Evolutionary conservation across 2,113 vertebrate genomes (phyloP).

Genomic region (Sander lucioperca): DNA sequence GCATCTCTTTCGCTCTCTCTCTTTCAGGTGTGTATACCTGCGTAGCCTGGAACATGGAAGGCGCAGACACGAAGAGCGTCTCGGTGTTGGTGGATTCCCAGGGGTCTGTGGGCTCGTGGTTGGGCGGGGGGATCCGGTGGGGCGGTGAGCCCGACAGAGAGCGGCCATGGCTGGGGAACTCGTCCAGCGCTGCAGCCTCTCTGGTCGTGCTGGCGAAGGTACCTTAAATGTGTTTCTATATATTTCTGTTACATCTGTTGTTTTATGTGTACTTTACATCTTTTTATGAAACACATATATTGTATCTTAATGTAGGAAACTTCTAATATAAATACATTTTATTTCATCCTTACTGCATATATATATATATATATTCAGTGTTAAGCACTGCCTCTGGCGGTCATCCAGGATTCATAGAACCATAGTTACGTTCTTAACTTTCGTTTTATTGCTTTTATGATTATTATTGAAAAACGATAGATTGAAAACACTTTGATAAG

Average conservation of each 20-base stretch:
- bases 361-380: no score
- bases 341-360: no score
- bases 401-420: no score
- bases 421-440: no score
- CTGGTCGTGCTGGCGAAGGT: slow-evolving; percentile 85
- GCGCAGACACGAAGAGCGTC: slow-evolving; percentile 84
- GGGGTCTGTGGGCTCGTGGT: slow-evolving; percentile 44
- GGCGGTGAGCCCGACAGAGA: slow-evolving; percentile 38
- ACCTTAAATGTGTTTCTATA: not conserved
- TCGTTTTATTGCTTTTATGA: no score
- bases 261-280: no score
- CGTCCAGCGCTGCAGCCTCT: slow-evolving; percentile 58
- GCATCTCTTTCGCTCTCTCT: not conserved
- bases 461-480: no score
- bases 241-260: not conserved
- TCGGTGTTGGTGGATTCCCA: slow-evolving; percentile 78
- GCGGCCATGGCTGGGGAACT: slow-evolving; percentile 46
- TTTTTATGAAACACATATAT: no score
- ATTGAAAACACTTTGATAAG: no score
- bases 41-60: slow-evolving; percentile 86
- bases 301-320: not conserved
- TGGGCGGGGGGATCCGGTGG: not conserved
- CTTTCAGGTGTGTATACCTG: slow-evolving; percentile 85
- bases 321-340: no score
- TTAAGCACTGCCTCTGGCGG: no score